These are phyloP conservation scores for Regulus satrapa DNA, from an alignment of 2,113 vertebrate genomes.

Conservation along the genomic window DNA sequence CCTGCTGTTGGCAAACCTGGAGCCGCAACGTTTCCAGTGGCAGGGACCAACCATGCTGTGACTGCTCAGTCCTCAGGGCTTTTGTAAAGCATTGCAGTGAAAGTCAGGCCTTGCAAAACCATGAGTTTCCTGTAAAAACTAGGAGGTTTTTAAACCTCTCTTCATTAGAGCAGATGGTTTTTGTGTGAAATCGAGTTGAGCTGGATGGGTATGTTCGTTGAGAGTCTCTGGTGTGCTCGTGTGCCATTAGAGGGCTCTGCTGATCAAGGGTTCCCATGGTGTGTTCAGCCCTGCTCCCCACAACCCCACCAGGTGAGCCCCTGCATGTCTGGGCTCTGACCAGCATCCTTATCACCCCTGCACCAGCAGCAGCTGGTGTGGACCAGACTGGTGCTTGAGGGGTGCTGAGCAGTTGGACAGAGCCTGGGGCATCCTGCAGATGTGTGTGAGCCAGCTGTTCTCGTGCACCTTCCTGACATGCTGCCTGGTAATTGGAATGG, in stretches of 20 bases:
- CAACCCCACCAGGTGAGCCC: not conserved
- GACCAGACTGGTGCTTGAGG: not conserved
- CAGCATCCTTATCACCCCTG: not conserved
- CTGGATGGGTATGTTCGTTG: not conserved
- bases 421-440: not conserved
- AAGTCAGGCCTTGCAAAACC: not conserved
- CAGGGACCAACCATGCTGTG: fast-evolving
- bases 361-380: not conserved
- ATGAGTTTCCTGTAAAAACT: not conserved
- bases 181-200: not conserved
- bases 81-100: not conserved
- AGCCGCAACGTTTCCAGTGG: not conserved
- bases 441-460: not conserved
- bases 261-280: not conserved
- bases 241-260: not conserved
- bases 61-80: not conserved
- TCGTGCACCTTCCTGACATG: not conserved
- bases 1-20: not conserved
- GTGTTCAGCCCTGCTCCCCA: fast-evolving
- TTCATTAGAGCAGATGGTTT: not conserved
- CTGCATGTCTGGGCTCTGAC: not conserved
- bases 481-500: not conserved
- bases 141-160: not conserved
- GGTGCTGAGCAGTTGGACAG: not conserved
- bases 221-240: not conserved